Evolutionary conservation across 2,888 invertebrate species (phyloP).

Genomic region (Leucozona laternaria): DNA sequence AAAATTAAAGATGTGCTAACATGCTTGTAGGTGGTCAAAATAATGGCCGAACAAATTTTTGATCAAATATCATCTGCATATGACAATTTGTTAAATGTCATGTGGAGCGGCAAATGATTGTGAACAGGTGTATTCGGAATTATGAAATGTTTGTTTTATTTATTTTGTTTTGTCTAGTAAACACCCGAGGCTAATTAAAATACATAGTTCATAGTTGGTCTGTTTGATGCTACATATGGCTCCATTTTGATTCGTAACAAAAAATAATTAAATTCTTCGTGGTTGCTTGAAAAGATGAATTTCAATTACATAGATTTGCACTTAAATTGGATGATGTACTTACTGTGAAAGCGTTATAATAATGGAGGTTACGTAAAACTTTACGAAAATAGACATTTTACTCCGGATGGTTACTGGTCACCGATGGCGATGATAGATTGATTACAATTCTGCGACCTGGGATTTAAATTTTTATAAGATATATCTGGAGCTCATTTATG

Average conservation of each 20-base stretch:
- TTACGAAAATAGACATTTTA: no score
- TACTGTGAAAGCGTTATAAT: no score
- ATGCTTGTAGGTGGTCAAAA: constrained; percentile 63
- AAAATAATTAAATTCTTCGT: not conserved
- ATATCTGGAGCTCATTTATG: not conserved
- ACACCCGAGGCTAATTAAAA: constrained; percentile 7
- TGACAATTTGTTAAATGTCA: constrained; percentile 65
- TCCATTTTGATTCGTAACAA: not conserved
- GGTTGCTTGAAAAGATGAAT: no score
- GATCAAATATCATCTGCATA: constrained; percentile 62
- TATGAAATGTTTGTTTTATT: not conserved
- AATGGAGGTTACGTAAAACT: no score
- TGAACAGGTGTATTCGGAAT: constrained; percentile 55
- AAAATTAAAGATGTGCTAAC: constrained; percentile 51
- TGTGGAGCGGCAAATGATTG: constrained; percentile 45
- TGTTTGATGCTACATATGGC: not conserved
- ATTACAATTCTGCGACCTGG: no score
- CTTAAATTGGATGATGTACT: no score
- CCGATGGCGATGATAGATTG: no score
- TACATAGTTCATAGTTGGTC: no score
- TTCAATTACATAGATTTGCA: not conserved
- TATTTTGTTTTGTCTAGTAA: not conserved
- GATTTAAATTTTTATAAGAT: not conserved
- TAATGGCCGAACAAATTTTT: constrained; percentile 56
- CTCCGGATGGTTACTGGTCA: no score